Conservation (phyloP, 2,797 vertebrate species). For the Urosaurus nigricauda region DNA sequence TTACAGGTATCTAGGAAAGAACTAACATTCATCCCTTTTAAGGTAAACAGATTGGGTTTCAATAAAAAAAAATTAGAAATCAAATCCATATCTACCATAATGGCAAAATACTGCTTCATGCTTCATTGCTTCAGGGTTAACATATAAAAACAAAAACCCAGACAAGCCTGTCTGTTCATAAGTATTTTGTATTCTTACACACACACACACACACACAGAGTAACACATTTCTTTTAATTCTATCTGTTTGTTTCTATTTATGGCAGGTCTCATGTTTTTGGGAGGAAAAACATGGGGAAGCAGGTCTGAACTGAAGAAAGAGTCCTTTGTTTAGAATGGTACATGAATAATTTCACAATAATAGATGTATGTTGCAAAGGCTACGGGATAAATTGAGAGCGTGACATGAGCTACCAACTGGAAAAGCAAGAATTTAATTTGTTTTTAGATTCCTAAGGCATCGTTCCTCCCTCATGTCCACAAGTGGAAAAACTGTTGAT, state of each 20-base stretch:
- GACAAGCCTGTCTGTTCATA: neutral
- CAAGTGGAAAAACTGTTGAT: constrained; percentile 27
- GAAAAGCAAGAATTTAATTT: constrained; percentile 9
- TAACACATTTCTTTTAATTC: neutral
- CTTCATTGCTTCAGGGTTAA: neutral
- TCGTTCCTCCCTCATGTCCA: constrained; percentile 1
- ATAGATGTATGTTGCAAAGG: neutral
- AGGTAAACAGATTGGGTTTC: neutral
- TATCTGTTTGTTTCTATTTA: neutral
- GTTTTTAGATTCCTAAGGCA: constrained; percentile 24
- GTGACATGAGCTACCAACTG: neutral
- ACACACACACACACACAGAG: neutral
- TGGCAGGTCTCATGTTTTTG: neutral
- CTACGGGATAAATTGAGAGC: constrained; percentile 20
- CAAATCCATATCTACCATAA: neutral
- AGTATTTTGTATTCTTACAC: neutral
- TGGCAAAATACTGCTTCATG: neutral
- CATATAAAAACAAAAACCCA: neutral
- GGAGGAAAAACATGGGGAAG: neutral
- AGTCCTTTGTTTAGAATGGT: neutral
- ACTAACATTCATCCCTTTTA: neutral
- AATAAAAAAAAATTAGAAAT: constrained; percentile 1
- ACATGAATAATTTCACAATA: neutral
- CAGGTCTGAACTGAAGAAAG: neutral
- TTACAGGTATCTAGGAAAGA: neutral